Base-by-base conservation (phyloP, 2,888 invertebrate species). In the Formica aserva region DNA sequence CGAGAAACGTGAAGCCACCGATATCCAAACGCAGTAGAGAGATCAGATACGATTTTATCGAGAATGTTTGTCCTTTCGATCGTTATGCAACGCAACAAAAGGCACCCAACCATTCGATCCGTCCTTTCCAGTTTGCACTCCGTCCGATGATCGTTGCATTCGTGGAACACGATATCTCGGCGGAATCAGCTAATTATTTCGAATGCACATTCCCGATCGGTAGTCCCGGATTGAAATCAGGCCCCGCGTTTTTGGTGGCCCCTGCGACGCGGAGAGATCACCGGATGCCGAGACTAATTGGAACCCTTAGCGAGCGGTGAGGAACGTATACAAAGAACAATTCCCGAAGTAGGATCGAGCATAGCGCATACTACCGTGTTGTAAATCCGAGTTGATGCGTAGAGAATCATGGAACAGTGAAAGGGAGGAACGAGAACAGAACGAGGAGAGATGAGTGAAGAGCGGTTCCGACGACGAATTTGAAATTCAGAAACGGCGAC, bases 111-210 rank as follows among this genome's bases (percentile, higher is more conserved):
- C 60, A 72, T 52, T 72, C 67, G 85, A 41, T 41, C 60, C 85
- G 74, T 83, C 26, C 66, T 55, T 67, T 84, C 86, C 85, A 72
- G 83, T 83, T 83, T 80, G 65, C 76, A 52, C 63, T 55, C 48
- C 26, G 45, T 32, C n/a, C 71, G 78, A 71, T 78, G 57, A 71
- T 76, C 76, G 41, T 76, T 84, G 83, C 80, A 67, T 91, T 91
- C 91, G 87, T 88, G 90, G 91, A 91, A 91, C 87, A 86, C 83
- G 88, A 86, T 93, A 94, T 94, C 93, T 93, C 89, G 85, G 89
- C 89, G 88, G 90, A 92, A 94, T 94, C 94, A 93, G 94, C 94
- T 94, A 95, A 95, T 95, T 95, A 94, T 95, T 95, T 94, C 93
- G 93, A 94, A 94, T 94, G 94, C 86, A 57, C 93, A 92, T 93